Conservation (phyloP, 2,113 vertebrate species). For the Microtus richardsoni region DNA sequence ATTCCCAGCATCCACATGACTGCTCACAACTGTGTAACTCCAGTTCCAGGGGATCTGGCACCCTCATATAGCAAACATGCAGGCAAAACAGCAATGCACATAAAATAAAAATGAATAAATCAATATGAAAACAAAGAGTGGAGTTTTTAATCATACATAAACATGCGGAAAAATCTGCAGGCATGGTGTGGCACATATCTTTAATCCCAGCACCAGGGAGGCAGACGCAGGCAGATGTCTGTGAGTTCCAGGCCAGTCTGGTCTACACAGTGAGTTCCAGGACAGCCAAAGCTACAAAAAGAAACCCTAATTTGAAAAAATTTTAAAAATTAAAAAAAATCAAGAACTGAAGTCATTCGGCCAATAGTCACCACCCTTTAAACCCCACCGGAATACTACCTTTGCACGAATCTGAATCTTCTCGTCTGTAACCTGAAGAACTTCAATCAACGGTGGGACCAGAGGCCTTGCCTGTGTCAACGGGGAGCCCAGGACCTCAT, state of each 20-base stretch:
- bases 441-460: slow-evolving; percentile 83
- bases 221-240: background rate
- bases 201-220: background rate
- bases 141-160: background rate
- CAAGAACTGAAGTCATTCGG: slow-evolving; percentile 40
- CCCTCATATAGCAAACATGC: background rate
- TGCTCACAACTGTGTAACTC: too few species aligned
- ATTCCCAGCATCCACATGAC: background rate
- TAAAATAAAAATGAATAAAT: background rate
- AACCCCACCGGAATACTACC: slow-evolving; percentile 81
- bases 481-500: slow-evolving; percentile 67
- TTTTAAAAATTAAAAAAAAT: background rate
- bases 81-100: background rate
- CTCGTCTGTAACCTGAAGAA: slow-evolving; percentile 84
- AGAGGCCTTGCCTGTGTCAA: slow-evolving; percentile 51
- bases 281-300: background rate
- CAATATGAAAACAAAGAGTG: slow-evolving; percentile 29
- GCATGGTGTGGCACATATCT: background rate
- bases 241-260: too few species aligned
- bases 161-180: background rate
- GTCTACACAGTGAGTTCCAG: background rate
- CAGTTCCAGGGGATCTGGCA: too few species aligned
- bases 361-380: slow-evolving; percentile 2
- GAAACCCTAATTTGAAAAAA: background rate
- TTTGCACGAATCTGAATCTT: slow-evolving; percentile 85